These are phyloP conservation scores for Lochmaea crataegi DNA, from an alignment of 2,888 invertebrate species.

Conservation along the genomic window DNA sequence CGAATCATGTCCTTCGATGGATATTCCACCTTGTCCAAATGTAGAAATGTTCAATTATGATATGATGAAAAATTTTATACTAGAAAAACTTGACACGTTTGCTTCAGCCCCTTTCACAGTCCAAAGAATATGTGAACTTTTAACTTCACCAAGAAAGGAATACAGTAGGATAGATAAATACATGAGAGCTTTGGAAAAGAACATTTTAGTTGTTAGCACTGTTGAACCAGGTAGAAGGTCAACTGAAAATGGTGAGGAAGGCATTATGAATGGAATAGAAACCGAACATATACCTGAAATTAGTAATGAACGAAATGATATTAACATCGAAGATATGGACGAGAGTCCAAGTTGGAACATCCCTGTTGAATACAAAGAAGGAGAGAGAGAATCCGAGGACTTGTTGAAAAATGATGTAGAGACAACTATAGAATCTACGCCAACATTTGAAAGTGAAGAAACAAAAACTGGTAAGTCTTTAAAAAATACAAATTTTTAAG, in stretches of 20 bases:
- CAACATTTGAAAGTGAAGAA: slow-evolving; percentile 27
- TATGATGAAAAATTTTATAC: slow-evolving; percentile 83
- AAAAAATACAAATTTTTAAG: neutral
- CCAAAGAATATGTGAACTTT: slow-evolving; percentile 93
- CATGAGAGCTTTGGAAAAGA: slow-evolving; percentile 96
- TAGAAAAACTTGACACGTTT: slow-evolving; percentile 86
- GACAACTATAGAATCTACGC: slow-evolving; percentile 20
- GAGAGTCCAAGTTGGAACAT: slow-evolving; percentile 59
- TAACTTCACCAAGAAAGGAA: slow-evolving; percentile 91
- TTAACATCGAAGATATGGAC: slow-evolving; percentile 71
- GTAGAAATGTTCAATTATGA: slow-evolving; percentile 92
- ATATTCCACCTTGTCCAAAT: slow-evolving; percentile 89
- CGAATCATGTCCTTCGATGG: slow-evolving; percentile 79
- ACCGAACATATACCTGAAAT: slow-evolving; percentile 67
- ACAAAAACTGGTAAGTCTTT: slow-evolving; percentile 37
- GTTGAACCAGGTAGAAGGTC: slow-evolving; percentile 76
- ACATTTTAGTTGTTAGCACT: slow-evolving; percentile 87
- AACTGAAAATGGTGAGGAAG: slow-evolving; percentile 74
- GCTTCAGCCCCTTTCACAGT: slow-evolving; percentile 95
- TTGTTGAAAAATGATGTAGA: slow-evolving; percentile 37
- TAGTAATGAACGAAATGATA: slow-evolving; percentile 67
- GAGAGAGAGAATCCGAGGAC: slow-evolving; percentile 38
- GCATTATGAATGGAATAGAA: slow-evolving; percentile 73
- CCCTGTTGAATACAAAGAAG: slow-evolving; percentile 41
- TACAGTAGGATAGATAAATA: slow-evolving; percentile 97